Evolutionary conservation across 2,888 invertebrate species (phyloP), one percentile per base, ranked within the genome.

Genomic region (Trachelus stipa): DNA sequence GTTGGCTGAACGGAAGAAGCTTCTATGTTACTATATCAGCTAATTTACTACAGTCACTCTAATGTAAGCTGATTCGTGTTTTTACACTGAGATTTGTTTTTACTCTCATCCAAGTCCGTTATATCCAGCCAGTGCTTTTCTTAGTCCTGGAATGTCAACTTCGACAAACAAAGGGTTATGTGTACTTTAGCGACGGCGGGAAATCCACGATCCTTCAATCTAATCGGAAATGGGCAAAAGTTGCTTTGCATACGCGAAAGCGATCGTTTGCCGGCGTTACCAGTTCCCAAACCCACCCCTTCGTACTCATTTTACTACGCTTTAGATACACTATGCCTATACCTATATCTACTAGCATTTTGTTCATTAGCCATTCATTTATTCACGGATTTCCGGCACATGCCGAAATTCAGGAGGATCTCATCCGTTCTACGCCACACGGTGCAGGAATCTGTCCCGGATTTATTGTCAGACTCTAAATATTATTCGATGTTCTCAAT

Each of bases 401-500:
- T 56, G 56, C 56, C 23, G 23, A 23, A 56, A 56, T 56, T 56
- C 56, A 23, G 23, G 23, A 56, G 56, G 56, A 56, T 56, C 56
- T 56, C 56, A 56, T 56, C 56, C 56, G 56, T 9, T 56, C 56
- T 23, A 6, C 23, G 23, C 56, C 23, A 9, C 56, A 23, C 56
- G 56, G 9, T 15, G 56, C 23, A 56, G 56, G 2, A 23, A 56
- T 56, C 56, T 56, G 56, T 56, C 23, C 23, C 23, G 56, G 56
- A 56, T 56, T 56, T 23, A 56, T 23, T 56, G 56, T 56, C 56
- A 23, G 56, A 15, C 75, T 71, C 83, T 76, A 84, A 34, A 56
- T 85, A 82, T 82, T 82, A 81, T 82, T 75, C 74, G 68, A 78
- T 74, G 83, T 80, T 82, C 80, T 85, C 79, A 81, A 84, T 81